These are phyloP conservation scores for Caenorhabditis brenneri DNA, from an alignment of 1,140 invertebrate species.

Conservation along the genomic window DNA sequence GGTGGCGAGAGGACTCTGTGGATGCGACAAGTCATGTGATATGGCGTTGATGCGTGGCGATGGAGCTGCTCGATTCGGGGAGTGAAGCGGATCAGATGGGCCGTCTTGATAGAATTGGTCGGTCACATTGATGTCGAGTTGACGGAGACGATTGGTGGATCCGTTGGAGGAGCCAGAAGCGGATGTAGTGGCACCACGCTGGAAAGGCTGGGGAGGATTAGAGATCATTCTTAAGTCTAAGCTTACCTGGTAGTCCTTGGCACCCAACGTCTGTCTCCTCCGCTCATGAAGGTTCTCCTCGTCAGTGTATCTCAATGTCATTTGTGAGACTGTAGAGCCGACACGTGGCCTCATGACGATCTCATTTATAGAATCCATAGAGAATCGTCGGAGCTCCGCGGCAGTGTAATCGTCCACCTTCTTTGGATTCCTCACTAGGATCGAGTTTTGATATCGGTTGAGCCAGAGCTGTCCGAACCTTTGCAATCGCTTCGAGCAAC, in stretches of 20 bases:
- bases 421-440: not conserved
- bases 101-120: conserved; percentile 17
- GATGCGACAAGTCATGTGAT: not conserved
- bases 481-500: not conserved
- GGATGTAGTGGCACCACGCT: not conserved
- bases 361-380: not conserved
- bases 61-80: not conserved
- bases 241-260: not conserved
- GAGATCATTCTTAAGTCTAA: no score
- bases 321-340: not conserved
- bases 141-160: not conserved
- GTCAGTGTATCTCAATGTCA: not conserved
- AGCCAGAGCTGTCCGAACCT: not conserved
- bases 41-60: not conserved
- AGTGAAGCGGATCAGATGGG: not conserved
- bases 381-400: not conserved
- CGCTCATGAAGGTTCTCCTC: not conserved
- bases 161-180: not conserved
- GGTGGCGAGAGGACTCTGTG: not conserved
- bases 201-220: not conserved
- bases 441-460: not conserved
- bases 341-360: not conserved
- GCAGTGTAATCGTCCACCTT: not conserved
- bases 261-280: not conserved
- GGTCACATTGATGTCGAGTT: not conserved